Evolutionary conservation across 2,113 vertebrate genomes (phyloP), one percentile per base, ranked within the genome.

Genomic region (Microcebus lehilahytsara): DNA sequence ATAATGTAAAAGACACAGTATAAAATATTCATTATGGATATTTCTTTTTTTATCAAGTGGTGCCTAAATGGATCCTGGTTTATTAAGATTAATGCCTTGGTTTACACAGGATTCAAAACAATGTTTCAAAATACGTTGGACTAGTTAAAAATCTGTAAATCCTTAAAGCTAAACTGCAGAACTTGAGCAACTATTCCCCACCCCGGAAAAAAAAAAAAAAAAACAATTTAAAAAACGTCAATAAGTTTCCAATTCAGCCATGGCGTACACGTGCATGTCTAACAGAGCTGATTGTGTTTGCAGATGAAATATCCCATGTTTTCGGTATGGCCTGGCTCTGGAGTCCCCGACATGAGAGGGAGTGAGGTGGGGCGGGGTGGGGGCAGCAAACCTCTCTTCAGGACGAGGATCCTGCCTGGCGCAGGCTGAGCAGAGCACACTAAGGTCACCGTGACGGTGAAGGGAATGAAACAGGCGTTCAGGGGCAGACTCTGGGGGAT

Each of bases 101-200:
- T 98, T 77, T 98, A 98, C 91, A 97, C 19, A 96, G 94, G 97
- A 97, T 97, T 93, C 96, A 98, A 98, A 98, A 98, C 87, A 97
- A 75, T 84, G 77, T 97, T 97, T 97, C 93, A 98, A 97, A 98
- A 98, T 74, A 97, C 79, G 90, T 83, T 97, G 91, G 97, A 89
- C 93, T 96, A 98, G 81, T 93, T 96, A 93, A 97, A 97, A 97
- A 97, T 27, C 97, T 98, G 95, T 27, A 94, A 97, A 42, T 96
- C 98, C 90, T 98, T 90, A 98, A 98, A 98, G 97, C 93, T 98
- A 97, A 98, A 98, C 96, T 98, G 97, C 96, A 98, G 97, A 98
- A 97, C 96, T 96, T 85, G 91, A 98, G 42, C 97, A 96, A 98
- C 97, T 98, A 97, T 58, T 97, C 95, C 85, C 2, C 77, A 95